phyloP scores from a whole-genome alignment of 2,113 vertebrate species.

The Rousettus leschenaultii region DNA sequence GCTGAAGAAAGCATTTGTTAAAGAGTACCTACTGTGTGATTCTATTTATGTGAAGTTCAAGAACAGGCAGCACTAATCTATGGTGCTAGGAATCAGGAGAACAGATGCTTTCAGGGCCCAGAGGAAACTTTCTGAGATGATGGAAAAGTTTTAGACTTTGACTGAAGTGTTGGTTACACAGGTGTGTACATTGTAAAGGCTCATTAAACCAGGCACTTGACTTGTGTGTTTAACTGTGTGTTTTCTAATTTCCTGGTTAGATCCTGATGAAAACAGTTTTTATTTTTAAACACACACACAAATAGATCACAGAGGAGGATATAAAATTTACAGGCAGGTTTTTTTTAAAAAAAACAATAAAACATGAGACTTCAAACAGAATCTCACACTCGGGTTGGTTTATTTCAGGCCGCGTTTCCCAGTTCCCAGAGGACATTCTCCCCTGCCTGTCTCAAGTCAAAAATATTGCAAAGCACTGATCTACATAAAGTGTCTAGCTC shows the following conservation, averaged over 20 bases:
- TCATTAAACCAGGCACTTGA: fast-evolving
- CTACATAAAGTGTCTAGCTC: background rate
- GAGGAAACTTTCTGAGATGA: background rate
- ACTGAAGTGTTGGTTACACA: background rate
- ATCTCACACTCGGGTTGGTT: background rate
- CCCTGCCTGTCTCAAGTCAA: background rate
- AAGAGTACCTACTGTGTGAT: background rate
- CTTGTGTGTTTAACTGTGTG: background rate
- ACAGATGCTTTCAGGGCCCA: background rate
- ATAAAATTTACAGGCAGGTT: background rate
- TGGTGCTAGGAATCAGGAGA: background rate
- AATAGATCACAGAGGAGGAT: background rate
- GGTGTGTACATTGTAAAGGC: background rate
- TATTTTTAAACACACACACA: constrained; percentile 7
- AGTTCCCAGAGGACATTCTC: background rate
- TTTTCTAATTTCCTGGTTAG: background rate
- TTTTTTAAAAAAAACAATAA: background rate
- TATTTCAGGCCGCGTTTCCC: background rate
- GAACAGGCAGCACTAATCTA: background rate
- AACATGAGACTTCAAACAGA: background rate
- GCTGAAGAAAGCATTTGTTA: background rate
- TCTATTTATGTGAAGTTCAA: background rate
- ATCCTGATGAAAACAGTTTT: background rate
- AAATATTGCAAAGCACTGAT: too few relatives aligned
- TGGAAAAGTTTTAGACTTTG: background rate